Evolutionary conservation across 2,888 invertebrate species (phyloP).

Genomic region (Polymixis flavicincta): DNA sequence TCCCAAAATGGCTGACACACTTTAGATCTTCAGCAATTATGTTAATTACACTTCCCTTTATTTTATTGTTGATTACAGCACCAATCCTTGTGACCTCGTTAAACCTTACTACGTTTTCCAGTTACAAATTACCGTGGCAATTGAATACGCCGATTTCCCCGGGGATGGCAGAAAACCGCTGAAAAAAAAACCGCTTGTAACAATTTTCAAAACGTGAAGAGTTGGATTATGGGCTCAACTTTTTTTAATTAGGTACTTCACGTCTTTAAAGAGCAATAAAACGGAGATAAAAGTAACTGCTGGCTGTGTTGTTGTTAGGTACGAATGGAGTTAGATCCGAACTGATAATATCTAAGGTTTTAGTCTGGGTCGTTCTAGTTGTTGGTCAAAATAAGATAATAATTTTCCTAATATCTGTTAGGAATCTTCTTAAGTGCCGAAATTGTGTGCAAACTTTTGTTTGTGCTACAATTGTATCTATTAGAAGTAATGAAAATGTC

Average conservation of each 20-base stretch:
- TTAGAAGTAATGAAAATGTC: conserved; percentile 21
- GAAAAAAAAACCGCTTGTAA: conserved; percentile 60
- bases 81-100: conserved; percentile 54
- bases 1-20: conserved; percentile 38
- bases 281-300: conserved; percentile 52
- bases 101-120: conserved; percentile 58
- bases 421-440: conserved; percentile 32
- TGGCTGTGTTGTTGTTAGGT: conserved; percentile 34
- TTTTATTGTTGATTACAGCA: conserved; percentile 54
- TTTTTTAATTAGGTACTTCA: conserved; percentile 65
- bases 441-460: conserved; percentile 34
- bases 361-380: conserved; percentile 12
- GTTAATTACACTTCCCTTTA: conserved; percentile 52
- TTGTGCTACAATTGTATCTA: conserved; percentile 31
- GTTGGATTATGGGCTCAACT: conserved; percentile 57
- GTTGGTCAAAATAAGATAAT: conserved; percentile 57
- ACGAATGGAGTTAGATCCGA: conserved; percentile 33
- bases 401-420: conserved; percentile 33
- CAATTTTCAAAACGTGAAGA: conserved; percentile 64
- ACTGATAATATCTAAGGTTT: conserved; percentile 24
- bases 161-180: conserved; percentile 43
- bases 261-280: conserved; percentile 52
- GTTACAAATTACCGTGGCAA: conserved; percentile 61
- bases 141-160: conserved; percentile 64
- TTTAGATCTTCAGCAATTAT: conserved; percentile 42